A percentile compares a stretch with the other conserved stretches of the same genome.
phyloP scores from a whole-genome alignment of 2,888 invertebrate species.

The Crossocerus cetratus region DNA sequence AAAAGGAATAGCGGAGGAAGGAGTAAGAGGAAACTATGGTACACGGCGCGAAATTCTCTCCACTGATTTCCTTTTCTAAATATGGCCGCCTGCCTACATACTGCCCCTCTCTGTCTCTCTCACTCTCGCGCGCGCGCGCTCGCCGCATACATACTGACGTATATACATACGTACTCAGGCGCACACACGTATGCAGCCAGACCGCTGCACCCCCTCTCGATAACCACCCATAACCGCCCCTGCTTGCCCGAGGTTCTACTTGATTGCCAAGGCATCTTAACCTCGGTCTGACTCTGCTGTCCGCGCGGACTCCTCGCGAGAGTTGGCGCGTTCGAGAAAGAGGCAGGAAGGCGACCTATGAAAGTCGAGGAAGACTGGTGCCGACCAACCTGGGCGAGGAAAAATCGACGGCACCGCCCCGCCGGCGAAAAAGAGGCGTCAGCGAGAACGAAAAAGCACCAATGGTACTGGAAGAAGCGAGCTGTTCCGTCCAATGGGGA shows the following conservation, averaged over 20 bases:
- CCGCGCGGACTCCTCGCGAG: conserved; percentile 67
- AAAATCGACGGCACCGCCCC: conserved; percentile 70
- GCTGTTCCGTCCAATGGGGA: conserved; percentile 45
- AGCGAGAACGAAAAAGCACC: conserved; percentile 67
- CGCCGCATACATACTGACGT: too few relatives aligned
- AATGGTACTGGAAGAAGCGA: conserved; percentile 59
- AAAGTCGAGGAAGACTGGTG: conserved; percentile 37
- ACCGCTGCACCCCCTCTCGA: conserved; percentile 58
- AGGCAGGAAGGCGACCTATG: conserved; percentile 60
- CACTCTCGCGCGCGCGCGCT: too few relatives aligned
- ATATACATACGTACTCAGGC: too few relatives aligned
- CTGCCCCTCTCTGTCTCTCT: conserved; percentile 44
- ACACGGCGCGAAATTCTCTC: conserved; percentile 70
- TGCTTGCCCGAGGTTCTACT: conserved; percentile 76
- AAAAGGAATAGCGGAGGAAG: conserved; percentile 33
- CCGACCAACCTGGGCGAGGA: conserved; percentile 60
- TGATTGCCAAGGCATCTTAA: conserved; percentile 77
- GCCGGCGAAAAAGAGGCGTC: conserved; percentile 67
- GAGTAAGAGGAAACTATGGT: conserved; percentile 46
- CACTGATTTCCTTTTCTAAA: conserved; percentile 76
- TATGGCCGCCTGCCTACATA: conserved; percentile 71
- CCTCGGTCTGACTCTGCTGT: conserved; percentile 62
- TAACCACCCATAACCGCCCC: conserved; percentile 76
- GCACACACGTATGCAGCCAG: conserved; percentile 12
- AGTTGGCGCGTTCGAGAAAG: background rate